phyloP scores from a whole-genome alignment of 2,888 invertebrate genomes.

The Gari tellinella region DNA sequence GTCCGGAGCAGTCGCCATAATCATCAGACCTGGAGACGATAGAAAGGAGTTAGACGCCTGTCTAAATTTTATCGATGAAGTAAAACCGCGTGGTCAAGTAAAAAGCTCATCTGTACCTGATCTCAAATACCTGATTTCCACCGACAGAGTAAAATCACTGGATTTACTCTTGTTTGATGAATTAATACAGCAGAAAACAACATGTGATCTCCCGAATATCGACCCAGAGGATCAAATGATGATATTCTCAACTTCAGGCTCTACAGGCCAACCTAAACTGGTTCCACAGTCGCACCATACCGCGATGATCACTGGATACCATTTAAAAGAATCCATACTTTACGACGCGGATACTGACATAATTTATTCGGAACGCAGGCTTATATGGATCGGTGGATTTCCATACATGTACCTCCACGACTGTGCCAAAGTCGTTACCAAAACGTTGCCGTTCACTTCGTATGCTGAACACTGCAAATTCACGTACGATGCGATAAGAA shows the following conservation, averaged over 20 bases:
- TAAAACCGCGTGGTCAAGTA: slow-evolving; percentile 10
- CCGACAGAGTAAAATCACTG: not conserved
- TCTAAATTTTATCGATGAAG: slow-evolving; percentile 21
- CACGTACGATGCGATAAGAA: slow-evolving; percentile 17
- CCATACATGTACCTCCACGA: slow-evolving; percentile 39
- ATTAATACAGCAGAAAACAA: not conserved
- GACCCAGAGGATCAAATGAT: slow-evolving; percentile 26
- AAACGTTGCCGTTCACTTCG: slow-evolving; percentile 15
- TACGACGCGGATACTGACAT: slow-evolving; percentile 13
- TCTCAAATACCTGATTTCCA: slow-evolving; percentile 15
- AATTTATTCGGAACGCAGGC: slow-evolving; percentile 33
- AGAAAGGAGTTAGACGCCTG: slow-evolving; percentile 16
- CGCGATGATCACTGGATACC: slow-evolving; percentile 12
- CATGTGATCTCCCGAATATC: slow-evolving; percentile 8
- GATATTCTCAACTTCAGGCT: slow-evolving; percentile 32
- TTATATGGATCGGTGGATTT: slow-evolving; percentile 49
- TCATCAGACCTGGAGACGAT: slow-evolving; percentile 18
- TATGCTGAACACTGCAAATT: slow-evolving; percentile 33
- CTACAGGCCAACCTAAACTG: slow-evolving; percentile 32
- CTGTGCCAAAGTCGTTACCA: slow-evolving; percentile 29
- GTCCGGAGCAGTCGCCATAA: slow-evolving; percentile 14
- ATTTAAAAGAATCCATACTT: slow-evolving; percentile 16
- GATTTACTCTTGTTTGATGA: slow-evolving; percentile 5
- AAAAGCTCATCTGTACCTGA: slow-evolving; percentile 5
- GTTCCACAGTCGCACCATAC: slow-evolving; percentile 33